These are phyloP conservation scores for Merluccius polli DNA, from an alignment of 2,797 vertebrate genomes.

Conservation along the genomic window DNA sequence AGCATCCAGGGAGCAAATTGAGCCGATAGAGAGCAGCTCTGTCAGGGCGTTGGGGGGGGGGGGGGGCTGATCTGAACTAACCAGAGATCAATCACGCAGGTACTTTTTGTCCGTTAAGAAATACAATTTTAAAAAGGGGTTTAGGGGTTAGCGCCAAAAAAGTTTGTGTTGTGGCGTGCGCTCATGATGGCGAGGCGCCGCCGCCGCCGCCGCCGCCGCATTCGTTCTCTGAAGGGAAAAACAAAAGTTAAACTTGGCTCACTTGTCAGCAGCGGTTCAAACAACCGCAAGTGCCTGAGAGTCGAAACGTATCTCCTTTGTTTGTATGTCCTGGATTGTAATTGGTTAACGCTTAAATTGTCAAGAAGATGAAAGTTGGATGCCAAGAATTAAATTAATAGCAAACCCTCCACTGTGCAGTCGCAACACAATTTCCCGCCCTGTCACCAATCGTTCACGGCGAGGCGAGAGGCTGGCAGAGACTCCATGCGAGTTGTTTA, in stretches of 20 bases:
- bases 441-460: conserved; percentile 41
- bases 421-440: conserved; percentile 36
- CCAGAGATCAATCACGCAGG: background rate
- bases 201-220: no score
- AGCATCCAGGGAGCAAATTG: background rate
- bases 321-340: conserved; percentile 16
- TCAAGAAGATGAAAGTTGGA: conserved; percentile 34
- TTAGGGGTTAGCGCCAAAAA: background rate
- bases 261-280: background rate
- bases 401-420: conserved; percentile 25
- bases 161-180: background rate
- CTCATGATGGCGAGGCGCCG: no score
- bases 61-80: background rate
- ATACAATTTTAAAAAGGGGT: no score
- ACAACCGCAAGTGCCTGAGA: background rate
- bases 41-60: background rate
- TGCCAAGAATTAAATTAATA: conserved; percentile 26
- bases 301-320: conserved; percentile 10
- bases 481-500: conserved; percentile 39
- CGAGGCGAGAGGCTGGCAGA: conserved; percentile 44
- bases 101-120: background rate
- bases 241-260: background rate
- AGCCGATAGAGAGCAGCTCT: background rate
- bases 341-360: conserved; percentile 36
- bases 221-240: background rate